Conservation (phyloP, 92 coral and sea anemone genomes). For the Palythoa grandis region DNA sequence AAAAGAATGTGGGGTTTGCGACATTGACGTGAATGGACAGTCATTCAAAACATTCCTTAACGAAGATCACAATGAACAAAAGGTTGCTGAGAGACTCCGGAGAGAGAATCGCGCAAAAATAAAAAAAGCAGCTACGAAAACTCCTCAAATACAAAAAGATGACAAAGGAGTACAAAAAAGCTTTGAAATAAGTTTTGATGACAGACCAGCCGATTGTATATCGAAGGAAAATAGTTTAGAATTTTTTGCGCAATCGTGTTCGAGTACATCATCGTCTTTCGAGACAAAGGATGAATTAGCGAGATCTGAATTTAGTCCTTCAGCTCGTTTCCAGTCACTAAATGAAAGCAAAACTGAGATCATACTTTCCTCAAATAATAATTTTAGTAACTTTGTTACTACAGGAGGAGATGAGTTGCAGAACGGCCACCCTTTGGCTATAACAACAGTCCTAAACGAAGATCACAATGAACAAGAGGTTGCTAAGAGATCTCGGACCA, state of each 20-base stretch:
- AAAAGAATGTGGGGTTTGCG: conserved; percentile 78
- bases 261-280: not conserved
- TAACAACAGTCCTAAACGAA: conserved; percentile 71
- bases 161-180: conserved; percentile 11
- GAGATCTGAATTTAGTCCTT: not conserved
- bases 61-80: conserved; percentile 48
- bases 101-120: not conserved
- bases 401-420: not conserved
- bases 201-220: not conserved
- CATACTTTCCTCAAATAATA: not conserved
- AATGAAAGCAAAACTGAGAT: conserved; percentile 14
- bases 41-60: conserved; percentile 69
- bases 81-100: conserved; percentile 50
- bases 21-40: conserved; percentile 52
- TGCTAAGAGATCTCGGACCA: conserved; percentile 54
- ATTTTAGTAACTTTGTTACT: too few species aligned
- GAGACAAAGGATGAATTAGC: conserved; percentile 19
- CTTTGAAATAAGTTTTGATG: not conserved
- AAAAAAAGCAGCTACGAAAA: not conserved
- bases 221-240: not conserved
- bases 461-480: conserved; percentile 41
- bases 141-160: conserved; percentile 7
- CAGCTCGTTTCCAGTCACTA: conserved; percentile 33
- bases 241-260: not conserved
- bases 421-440: too few species aligned